phyloP scores from a whole-genome alignment of 2,113 vertebrate genomes.

The Mugil cephalus region DNA sequence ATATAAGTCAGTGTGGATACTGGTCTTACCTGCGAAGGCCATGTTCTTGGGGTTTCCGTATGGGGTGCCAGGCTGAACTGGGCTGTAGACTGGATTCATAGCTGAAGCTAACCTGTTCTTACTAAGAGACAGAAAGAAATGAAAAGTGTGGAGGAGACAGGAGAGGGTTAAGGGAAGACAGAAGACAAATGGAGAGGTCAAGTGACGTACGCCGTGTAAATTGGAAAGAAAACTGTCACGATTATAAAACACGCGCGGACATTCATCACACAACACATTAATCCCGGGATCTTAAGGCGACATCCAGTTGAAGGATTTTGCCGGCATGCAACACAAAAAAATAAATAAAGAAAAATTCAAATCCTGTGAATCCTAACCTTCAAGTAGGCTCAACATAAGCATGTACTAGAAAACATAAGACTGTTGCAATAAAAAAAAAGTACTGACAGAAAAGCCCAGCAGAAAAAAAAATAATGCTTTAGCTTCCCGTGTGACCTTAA shows the following conservation, averaged over 20 bases:
- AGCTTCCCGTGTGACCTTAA: slow-evolving; percentile 30
- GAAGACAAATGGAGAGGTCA: slow-evolving; percentile 1
- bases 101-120: slow-evolving; percentile 92
- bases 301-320: slow-evolving; percentile 52
- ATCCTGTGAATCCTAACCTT: slow-evolving; percentile 41
- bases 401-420: slow-evolving; percentile 41
- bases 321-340: slow-evolving; percentile 39
- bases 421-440: slow-evolving; percentile 17
- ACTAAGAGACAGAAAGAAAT: slow-evolving; percentile 70
- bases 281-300: slow-evolving; percentile 49
- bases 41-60: slow-evolving; percentile 99
- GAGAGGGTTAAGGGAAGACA: slow-evolving; percentile 29
- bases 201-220: slow-evolving; percentile 38
- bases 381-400: slow-evolving; percentile 36
- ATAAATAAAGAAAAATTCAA: slow-evolving; percentile 14
- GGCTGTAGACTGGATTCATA: slow-evolving; percentile 99
- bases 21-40: slow-evolving; percentile 91
- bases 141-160: slow-evolving; percentile 41
- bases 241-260: slow-evolving; percentile 35
- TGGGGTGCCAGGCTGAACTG: slow-evolving; percentile 96
- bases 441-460: slow-evolving; percentile 33
- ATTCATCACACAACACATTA: slow-evolving; percentile 23
- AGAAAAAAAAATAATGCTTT: slow-evolving; percentile 9
- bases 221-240: slow-evolving; percentile 45
- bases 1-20: background rate